These are phyloP conservation scores for Knipowitschia caucasica DNA, from an alignment of 2,797 vertebrate species.

Conservation along the genomic window DNA sequence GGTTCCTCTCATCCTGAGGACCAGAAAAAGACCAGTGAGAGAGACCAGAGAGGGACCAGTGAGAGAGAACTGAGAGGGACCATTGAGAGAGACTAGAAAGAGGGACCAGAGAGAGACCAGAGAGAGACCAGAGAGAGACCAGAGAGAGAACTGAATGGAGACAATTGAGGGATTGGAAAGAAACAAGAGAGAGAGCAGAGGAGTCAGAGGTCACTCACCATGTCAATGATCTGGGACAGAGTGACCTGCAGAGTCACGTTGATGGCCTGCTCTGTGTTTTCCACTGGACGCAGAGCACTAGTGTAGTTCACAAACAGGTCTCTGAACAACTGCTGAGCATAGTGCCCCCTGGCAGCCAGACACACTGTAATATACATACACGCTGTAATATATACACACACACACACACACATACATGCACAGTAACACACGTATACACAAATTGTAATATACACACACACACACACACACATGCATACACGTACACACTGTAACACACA, in stretches of 20 bases:
- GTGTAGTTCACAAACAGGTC: slow-evolving; percentile 87
- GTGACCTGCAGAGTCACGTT: slow-evolving; percentile 90
- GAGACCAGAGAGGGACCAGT: not conserved
- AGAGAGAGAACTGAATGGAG: not conserved
- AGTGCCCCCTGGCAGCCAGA: slow-evolving; percentile 75
- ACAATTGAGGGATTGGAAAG: not conserved
- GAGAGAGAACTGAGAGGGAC: not conserved
- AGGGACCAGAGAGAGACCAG: not conserved
- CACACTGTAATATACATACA: slow-evolving; percentile 67
- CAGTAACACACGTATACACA: not conserved
- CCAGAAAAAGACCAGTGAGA: not conserved
- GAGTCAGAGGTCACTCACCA: slow-evolving; percentile 65
- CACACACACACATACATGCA: not conserved
- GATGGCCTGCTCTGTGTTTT: slow-evolving; percentile 84
- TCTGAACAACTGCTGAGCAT: slow-evolving; percentile 81
- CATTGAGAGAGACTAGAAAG: not conserved
- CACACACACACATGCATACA: no score
- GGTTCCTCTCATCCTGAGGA: slow-evolving; percentile 87
- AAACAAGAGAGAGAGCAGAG: not conserved
- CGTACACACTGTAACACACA: no score
- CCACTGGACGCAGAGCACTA: slow-evolving; percentile 83
- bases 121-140: not conserved
- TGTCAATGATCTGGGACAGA: slow-evolving; percentile 90
- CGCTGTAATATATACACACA: not conserved
- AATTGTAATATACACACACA: no score